phyloP scores from a whole-genome alignment of 1,140 invertebrate species.

The Caenorhabditis remanei region DNA sequence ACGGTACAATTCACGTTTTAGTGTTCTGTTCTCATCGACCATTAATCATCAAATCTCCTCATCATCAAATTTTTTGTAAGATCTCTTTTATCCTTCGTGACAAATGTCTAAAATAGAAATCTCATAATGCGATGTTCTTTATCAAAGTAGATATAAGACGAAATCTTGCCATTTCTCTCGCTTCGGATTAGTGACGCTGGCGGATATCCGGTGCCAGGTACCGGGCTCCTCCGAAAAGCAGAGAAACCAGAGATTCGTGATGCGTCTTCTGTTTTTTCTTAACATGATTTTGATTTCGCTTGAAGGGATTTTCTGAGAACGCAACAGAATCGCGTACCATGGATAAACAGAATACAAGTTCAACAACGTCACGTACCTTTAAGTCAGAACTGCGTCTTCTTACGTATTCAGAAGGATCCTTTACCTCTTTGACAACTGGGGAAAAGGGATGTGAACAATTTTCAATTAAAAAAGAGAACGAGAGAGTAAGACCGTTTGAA shows the following conservation, averaged over 20 bases:
- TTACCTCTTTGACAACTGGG: too few relatives aligned
- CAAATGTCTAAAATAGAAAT: background rate
- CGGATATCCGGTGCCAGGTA: conserved; percentile 36
- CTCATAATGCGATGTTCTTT: background rate
- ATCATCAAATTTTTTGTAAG: background rate
- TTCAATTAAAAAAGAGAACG: background rate
- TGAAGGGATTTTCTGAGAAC: background rate
- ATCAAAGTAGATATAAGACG: background rate
- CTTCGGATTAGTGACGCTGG: background rate
- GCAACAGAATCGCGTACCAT: background rate
- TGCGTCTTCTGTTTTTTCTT: background rate
- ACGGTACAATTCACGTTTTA: background rate
- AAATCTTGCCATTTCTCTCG: background rate
- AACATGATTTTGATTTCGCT: background rate
- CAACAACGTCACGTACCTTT: background rate
- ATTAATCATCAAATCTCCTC: background rate
- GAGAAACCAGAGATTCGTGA: background rate
- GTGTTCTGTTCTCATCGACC: background rate
- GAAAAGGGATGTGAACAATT: too few relatives aligned
- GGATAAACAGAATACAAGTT: background rate
- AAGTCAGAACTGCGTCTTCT: too few relatives aligned
- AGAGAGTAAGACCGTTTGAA: too few relatives aligned
- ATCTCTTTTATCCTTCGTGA: background rate
- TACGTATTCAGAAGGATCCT: too few relatives aligned
- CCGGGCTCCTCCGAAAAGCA: background rate